Base-by-base conservation (phyloP, 2,113 vertebrate species). In the Upupa epops region DNA sequence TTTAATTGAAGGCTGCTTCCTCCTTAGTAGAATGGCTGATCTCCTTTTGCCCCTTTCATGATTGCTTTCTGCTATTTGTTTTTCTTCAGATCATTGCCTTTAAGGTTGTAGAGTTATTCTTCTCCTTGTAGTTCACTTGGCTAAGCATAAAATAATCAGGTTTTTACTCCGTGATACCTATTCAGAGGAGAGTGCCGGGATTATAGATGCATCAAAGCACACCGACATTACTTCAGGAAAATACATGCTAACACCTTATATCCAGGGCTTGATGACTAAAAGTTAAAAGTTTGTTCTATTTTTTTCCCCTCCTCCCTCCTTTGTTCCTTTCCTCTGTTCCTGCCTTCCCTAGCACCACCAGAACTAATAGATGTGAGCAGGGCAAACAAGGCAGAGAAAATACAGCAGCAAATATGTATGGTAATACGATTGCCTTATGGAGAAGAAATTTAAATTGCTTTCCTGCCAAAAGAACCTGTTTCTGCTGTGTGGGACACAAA, bases 1-100 rank as follows among this genome's bases (percentile, higher is more conserved):
- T 92, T 95, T 97, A 97, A 97, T 95, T 95, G 89, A 93, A 96
- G 49, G 17, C 45, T 92, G 64, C 25, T 94, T 95, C 79, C 63
- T 94, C 69, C 45, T 74, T 87, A 76, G 49, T 31, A 86, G 88
- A 32, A 73, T 58, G 34, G 49, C 32, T 90, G 64, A 94, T 88
- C 73, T 93, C 86, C 58, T 88, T 88, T 95, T 65, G 82, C 75
- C 91, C 94, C 65, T 91, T 93, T 37, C 88, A 65, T 85, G 65
- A 94, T 89, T 89, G 85, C 40, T 78, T 72, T 91, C 87, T 79
- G 37, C 32, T 95, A 69, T 96, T 96, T 96, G 91, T 78, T 95
- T 96, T 95, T 80, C 37, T 59, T 88, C 77, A 93, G 76, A 88
- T 70, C 52, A 55, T 86, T 96, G 40, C 91, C 58, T 96, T 94